Conservation (phyloP, 2,888 invertebrate species). For the Eristalis intricaria region DNA sequence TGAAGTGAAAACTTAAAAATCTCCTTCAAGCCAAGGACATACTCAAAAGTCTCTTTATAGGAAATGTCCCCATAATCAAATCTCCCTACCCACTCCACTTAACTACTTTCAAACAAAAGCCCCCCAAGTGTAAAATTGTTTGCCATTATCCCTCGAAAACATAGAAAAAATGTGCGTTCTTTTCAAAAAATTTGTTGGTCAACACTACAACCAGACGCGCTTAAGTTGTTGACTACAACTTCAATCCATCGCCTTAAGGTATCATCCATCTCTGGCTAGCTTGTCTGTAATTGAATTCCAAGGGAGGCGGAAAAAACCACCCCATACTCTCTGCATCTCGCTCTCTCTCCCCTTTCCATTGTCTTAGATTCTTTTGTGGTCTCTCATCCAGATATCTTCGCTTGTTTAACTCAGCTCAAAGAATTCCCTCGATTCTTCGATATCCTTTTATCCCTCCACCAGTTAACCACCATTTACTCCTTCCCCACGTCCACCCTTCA, state of each 20-base stretch:
- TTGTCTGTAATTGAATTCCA: constrained; percentile 65
- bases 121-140: too few species aligned
- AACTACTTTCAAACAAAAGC: too few species aligned
- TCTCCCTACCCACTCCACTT: too few species aligned
- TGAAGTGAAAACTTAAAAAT: too few species aligned
- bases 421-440: constrained; percentile 39
- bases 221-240: neutral
- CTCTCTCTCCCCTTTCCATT: constrained; percentile 11
- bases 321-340: neutral
- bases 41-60: neutral
- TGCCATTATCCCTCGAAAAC: neutral
- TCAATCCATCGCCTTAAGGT: neutral
- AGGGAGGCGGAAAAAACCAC: constrained; percentile 8
- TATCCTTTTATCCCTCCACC: constrained; percentile 41
- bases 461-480: neutral
- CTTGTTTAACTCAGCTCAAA: constrained; percentile 11
- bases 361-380: constrained; percentile 56
- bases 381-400: constrained; percentile 28
- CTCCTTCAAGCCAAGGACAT: neutral
- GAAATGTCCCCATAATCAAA: too few species aligned
- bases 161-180: neutral
- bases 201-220: neutral
- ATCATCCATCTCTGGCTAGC: constrained; percentile 30
- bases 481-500: neutral
- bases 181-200: constrained; percentile 13